Evolutionary conservation across 2,888 invertebrate genomes (phyloP), one percentile per base, ranked within the genome.

Genomic region (Lysandra bellargus): DNA sequence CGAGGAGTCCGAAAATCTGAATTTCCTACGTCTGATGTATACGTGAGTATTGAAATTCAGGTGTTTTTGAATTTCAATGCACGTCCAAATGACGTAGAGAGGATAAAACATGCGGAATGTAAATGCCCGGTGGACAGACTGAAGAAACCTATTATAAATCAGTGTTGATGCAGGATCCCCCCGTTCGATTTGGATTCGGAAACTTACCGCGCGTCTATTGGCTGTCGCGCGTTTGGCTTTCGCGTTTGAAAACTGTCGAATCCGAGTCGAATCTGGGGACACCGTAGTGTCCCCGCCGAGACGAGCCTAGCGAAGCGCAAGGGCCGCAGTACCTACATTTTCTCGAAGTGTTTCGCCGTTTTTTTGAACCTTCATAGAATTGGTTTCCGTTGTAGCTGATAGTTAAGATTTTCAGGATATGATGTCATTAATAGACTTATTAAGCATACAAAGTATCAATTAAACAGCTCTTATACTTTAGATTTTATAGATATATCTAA

Each of bases 71-170:
- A 33, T 69, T 69, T 33, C 33, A 69, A 69, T 64, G 5, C 33
- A 14, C 4, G 69, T 69, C 69, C 12, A 37, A 37, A 69, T 69
- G 69, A 69, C 69, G 69, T 37, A 69, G 69, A 33, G 69, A 37
- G 69, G 33, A 69, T 37, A 69, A 69, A 69, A 69, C 69, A 69
- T 69, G 69, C 69, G 69, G 69, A 69, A 69, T 69, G 69, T 57
- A 69, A 69, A 69, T 69, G 69, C 33, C 33, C 33, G 33, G 69
- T 5, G 69, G 33, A 33, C 69, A 12, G 30, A n/a, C 23, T 64
- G 12, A 64, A 64, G 23, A 7, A 30, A 23, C 23, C 23, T 23
- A 1, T 9, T 64, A 64, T 64, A 60, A 5, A 1, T n/a, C n/a
- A n/a, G 53, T 4, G 17, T 17, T 57, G 57, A 14, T 57, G 17